These are phyloP conservation scores for Myiagra hebetior DNA, from an alignment of 2,113 vertebrate genomes.

Conservation along the genomic window DNA sequence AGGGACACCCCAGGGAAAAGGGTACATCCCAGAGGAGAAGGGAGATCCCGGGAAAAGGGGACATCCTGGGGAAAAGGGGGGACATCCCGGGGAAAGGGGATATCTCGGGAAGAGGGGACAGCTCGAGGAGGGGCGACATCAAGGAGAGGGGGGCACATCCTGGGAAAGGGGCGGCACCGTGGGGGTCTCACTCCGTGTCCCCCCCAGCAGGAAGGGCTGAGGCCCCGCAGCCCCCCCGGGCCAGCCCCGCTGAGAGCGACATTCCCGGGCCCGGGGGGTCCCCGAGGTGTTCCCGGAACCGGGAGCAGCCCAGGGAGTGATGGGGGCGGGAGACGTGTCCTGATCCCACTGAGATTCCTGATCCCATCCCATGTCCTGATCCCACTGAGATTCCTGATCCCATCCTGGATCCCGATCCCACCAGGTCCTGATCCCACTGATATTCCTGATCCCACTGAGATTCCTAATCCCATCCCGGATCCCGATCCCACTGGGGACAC, in stretches of 20 bases:
- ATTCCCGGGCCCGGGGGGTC: background rate
- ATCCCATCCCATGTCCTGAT: background rate
- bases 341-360: background rate
- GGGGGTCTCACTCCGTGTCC: background rate
- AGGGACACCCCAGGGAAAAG: too few species aligned
- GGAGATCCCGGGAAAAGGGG: too few species aligned
- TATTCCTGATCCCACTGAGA: too few species aligned
- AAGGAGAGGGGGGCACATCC: background rate
- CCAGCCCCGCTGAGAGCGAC: background rate
- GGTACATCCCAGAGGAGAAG: too few species aligned
- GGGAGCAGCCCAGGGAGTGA: background rate
- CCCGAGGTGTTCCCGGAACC: background rate
- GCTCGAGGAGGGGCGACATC: too few species aligned
- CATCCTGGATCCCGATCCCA: background rate
- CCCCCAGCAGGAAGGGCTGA: constrained; percentile 12
- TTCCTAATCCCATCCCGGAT: too few species aligned
- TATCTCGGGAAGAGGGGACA: too few species aligned
- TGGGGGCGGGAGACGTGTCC: background rate
- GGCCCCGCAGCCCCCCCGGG: background rate
- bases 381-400: background rate
- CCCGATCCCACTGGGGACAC: too few species aligned
- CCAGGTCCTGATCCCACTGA: background rate
- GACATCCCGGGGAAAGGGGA: too few species aligned
- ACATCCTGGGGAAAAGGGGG: too few species aligned
- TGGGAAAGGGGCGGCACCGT: accelerated